A percentile compares a stretch with the other conserved stretches of the same genome.
These are phyloP conservation scores for Eurystomus gularis DNA, from an alignment of 2,113 vertebrate species.

Conservation along the genomic window DNA sequence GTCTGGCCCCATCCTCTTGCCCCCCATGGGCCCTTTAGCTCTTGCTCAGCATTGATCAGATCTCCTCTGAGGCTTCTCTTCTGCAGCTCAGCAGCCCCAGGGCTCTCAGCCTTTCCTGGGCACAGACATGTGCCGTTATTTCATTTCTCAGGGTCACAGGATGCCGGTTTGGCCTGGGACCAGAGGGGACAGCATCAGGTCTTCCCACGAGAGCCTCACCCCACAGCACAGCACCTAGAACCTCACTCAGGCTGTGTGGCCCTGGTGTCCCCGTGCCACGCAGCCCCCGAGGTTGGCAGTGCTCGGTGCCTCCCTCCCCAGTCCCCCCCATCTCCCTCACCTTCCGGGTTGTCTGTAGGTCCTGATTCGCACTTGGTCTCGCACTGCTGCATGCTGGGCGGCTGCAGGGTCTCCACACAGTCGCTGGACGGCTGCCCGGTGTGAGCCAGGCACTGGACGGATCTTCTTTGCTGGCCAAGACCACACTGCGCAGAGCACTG, in stretches of 20 bases:
- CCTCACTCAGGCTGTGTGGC: accelerated
- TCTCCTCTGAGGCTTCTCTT: background rate
- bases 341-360: conserved; percentile 90
- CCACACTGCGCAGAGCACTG: conserved; percentile 93
- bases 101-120: too few relatives aligned
- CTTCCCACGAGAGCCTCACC: background rate
- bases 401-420: conserved; percentile 85
- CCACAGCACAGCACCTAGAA: background rate
- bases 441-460: conserved; percentile 88
- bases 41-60: background rate
- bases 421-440: conserved; percentile 84
- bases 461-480: conserved; percentile 89
- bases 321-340: conserved; percentile 47
- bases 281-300: accelerated
- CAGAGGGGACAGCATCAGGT: background rate
- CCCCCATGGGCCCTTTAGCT: too few relatives aligned
- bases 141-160: accelerated
- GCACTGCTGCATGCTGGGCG: conserved; percentile 87
- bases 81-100: background rate
- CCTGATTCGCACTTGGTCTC: conserved; percentile 88
- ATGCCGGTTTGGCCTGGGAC: too few relatives aligned
- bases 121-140: background rate
- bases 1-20: too few relatives aligned
- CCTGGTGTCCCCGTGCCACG: accelerated
- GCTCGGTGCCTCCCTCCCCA: accelerated